phyloP scores from a whole-genome alignment of 2,113 vertebrate genomes.

The Syrmaticus mikado region DNA sequence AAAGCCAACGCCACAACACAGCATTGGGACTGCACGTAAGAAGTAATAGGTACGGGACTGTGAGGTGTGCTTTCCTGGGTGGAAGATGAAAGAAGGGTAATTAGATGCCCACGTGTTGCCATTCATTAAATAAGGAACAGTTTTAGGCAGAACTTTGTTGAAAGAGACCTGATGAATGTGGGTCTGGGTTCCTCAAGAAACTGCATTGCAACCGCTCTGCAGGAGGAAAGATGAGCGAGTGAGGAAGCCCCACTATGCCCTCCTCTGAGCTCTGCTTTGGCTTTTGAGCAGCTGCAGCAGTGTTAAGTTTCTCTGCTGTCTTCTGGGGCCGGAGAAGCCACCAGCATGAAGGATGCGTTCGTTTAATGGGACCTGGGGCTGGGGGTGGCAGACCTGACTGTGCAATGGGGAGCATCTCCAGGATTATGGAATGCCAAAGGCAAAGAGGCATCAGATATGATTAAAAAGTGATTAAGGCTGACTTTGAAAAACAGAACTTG shows the following conservation, averaged over 20 bases:
- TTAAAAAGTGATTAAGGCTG: background rate
- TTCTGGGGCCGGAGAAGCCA: background rate
- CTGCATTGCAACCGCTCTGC: background rate
- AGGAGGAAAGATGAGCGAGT: background rate
- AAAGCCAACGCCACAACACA: background rate
- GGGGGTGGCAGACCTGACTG: background rate
- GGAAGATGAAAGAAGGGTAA: rapidly evolving
- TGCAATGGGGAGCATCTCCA: background rate
- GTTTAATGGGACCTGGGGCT: background rate
- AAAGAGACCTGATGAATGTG: background rate
- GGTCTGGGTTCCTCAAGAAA: background rate
- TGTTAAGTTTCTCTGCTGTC: background rate
- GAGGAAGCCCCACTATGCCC: background rate
- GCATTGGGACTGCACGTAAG: background rate
- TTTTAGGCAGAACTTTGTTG: background rate
- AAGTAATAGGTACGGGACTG: background rate
- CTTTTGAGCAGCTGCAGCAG: background rate
- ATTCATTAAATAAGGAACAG: too few species aligned
- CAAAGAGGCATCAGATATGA: background rate
- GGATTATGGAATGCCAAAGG: background rate
- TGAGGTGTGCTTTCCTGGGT: too few species aligned
- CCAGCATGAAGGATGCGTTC: background rate
- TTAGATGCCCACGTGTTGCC: background rate
- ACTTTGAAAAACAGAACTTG: background rate
- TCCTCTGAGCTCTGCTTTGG: background rate